Base-by-base conservation (phyloP, 2,113 vertebrate genomes). In the Daphoenositta chrysoptera region DNA sequence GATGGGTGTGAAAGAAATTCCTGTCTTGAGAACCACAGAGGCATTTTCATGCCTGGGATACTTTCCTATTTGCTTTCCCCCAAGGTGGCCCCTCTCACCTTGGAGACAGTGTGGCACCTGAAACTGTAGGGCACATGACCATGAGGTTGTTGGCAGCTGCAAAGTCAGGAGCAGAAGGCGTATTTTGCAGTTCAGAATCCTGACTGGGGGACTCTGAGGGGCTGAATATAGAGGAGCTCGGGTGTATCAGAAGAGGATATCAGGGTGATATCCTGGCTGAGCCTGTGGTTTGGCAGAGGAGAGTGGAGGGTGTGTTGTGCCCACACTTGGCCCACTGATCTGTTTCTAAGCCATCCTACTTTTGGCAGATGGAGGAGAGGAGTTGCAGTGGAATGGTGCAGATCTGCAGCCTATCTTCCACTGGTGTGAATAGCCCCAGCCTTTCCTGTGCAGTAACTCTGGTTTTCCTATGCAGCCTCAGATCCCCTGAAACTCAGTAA, bases 51-150 rank as follows among this genome's bases (percentile, higher is more conserved):
- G 65, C 92, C 94, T 94, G 88, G 93, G 82, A 97, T 96, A 33
- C 42, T 94, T 98, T 98, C 93, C 93, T 96, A 54, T 98, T 98
- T 97, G 91, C 94, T 96, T 87, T 94, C 21, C 83, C 90, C 69
- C 22, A 61, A 35, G 58, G 85, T 84, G 83, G 93, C 87, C 89
- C 83, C 94, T 95, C 87, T 95, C 54, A 57, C 88, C 70, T 71
- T 83, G 47, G 89, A 94, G 83, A 95, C 60, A 72, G 53, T 51
- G 58, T 77, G 90, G 92, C 91, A 90, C 90, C 94, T 93, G 92
- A 70, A 83, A 86, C 91, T 76, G 18, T 39, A 84, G 78, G 54
- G 48, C 83, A 30, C 47, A 18, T 91, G 80, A 90, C 81, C 39
- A 28, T 27, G 57, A 61, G 31, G 26, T 76, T 91, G 70, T 86